phyloP scores from a whole-genome alignment of 2,888 invertebrate species.

The Eupithecia vulgata region DNA sequence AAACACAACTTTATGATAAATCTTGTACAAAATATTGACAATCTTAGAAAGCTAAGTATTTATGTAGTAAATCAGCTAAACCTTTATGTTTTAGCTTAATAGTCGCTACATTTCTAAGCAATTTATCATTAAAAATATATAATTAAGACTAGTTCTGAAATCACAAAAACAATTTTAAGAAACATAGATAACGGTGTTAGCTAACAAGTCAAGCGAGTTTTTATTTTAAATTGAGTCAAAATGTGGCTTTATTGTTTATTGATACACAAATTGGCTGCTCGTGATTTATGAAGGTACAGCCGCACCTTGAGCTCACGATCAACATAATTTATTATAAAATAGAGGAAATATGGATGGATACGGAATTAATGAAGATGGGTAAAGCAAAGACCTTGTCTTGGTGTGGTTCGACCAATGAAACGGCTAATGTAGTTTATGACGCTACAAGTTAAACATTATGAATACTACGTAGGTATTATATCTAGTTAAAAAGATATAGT shows the following conservation, averaged over 20 bases:
- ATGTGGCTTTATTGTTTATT: constrained; percentile 36
- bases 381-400: not conserved
- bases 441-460: not conserved
- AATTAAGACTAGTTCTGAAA: not conserved
- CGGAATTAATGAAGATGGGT: not conserved
- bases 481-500: not conserved
- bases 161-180: constrained; percentile 12
- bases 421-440: not conserved
- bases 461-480: not conserved
- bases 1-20: constrained; percentile 3
- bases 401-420: not conserved
- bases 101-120: not conserved
- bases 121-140: not conserved
- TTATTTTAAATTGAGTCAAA: constrained; percentile 46
- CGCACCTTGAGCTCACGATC: not conserved
- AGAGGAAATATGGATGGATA: not conserved
- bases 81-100: not conserved
- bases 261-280: constrained; percentile 31
- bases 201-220: constrained; percentile 46
- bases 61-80: not conserved
- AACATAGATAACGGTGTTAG: constrained; percentile 44
- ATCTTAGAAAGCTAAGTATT: not conserved
- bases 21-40: not conserved
- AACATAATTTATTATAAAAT: constrained; percentile 9
- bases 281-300: constrained; percentile 34